phyloP scores from a whole-genome alignment of 2,888 invertebrate species.

The Anarsia innoxiella region DNA sequence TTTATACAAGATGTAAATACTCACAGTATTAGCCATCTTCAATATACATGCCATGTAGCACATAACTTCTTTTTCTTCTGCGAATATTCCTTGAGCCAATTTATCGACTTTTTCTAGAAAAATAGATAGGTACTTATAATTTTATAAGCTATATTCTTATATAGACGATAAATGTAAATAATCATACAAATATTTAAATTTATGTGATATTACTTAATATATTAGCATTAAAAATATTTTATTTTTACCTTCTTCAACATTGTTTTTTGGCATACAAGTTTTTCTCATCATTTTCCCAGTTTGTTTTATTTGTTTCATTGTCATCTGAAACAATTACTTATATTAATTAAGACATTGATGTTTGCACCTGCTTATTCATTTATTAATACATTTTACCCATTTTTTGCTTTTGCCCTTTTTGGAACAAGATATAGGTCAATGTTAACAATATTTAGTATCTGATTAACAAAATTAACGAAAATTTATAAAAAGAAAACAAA shows the following conservation, averaged over 20 bases:
- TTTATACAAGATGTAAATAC: no score
- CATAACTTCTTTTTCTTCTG: constrained; percentile 63
- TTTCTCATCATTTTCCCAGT: constrained; percentile 78
- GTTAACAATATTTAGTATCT: no score
- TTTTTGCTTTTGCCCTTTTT: no score
- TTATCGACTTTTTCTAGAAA: constrained; percentile 51
- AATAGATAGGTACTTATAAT: background rate
- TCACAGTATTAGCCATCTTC: constrained; percentile 67
- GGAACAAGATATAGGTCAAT: no score
- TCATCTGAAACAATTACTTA: no score
- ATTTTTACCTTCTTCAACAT: constrained; percentile 70
- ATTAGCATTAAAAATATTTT: background rate
- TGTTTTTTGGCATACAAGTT: constrained; percentile 78
- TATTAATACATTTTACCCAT: no score
- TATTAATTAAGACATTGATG: no score
- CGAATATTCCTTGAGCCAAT: constrained; percentile 50
- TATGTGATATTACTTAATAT: background rate
- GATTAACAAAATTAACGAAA: no score
- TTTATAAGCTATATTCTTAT: background rate
- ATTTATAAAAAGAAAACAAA: no score
- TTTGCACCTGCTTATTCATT: no score
- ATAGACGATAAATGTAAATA: background rate
- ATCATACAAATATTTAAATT: background rate
- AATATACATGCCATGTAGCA: constrained; percentile 68
- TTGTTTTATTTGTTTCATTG: constrained; percentile 77